These are phyloP conservation scores for Drosophila mettleri DNA, from an alignment of 2,888 invertebrate species.

Conservation along the genomic window DNA sequence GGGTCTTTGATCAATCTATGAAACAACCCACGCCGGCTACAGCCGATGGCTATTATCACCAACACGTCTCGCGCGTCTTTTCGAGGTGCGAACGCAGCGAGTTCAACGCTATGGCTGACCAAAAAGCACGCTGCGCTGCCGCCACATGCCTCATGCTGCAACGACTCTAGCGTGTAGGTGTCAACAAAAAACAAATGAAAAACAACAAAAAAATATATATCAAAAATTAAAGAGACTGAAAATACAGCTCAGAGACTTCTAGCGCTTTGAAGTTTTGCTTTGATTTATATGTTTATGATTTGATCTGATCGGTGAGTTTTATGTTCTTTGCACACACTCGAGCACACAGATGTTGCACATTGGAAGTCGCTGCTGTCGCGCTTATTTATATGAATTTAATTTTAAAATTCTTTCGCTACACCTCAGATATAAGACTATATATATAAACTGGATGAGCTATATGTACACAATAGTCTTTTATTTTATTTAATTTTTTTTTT, in stretches of 20 bases:
- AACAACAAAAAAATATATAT: conserved; percentile 11
- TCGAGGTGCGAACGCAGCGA: conserved; percentile 67
- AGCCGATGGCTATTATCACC: conserved; percentile 57
- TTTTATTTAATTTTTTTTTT: conserved; percentile 3
- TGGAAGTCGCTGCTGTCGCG: conserved; percentile 9
- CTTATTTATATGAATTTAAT: conserved; percentile 49
- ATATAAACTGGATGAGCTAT: conserved; percentile 9
- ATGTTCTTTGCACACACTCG: conserved; percentile 36
- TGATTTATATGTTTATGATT: conserved; percentile 42
- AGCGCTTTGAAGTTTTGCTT: conserved; percentile 67
- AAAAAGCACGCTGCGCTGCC: conserved; percentile 41
- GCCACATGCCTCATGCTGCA: conserved; percentile 13
- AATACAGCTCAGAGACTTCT: conserved; percentile 33
- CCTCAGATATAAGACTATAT: conserved; percentile 29
- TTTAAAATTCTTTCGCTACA: conserved; percentile 43
- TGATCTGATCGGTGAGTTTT: conserved; percentile 39
- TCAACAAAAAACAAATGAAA: conserved; percentile 57
- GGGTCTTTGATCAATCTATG: conserved; percentile 47
- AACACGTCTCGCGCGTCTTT: conserved; percentile 33
- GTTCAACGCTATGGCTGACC: conserved; percentile 59
- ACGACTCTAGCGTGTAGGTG: conserved; percentile 66
- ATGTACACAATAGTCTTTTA: conserved; percentile 1
- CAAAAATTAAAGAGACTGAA: conserved; percentile 6
- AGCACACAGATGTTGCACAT: conserved; percentile 35
- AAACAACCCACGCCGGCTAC: conserved; percentile 64